Base-by-base conservation (phyloP, 1,140 invertebrate species). In the Augochlora pura region DNA sequence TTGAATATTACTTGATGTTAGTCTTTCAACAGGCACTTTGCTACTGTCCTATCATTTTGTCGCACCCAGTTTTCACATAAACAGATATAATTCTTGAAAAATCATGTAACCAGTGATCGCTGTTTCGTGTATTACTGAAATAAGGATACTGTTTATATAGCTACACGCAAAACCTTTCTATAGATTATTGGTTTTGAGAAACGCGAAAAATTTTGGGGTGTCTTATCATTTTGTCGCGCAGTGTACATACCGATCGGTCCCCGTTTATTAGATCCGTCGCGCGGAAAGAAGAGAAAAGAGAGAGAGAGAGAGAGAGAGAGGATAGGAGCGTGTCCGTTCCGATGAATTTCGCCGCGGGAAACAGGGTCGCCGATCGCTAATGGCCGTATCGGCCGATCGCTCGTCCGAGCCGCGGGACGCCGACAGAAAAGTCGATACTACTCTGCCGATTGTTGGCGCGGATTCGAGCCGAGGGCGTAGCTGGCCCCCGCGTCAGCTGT, bases 381-480 rank as follows among this genome's bases (percentile, higher is more conserved):
- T 82, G 77, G 70, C 57, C 77, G 60, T 75, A 80, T 82, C 81
- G 67, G 59, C 65, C 14, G 77, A 82, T 82, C 76, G 66, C 59
- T 79, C 69, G 69, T 62, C 69, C 39, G 39, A 59, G 62, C 49
- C n/a, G n/a, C n/a, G n/a, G 21, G 12, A 10, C 25, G 39, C 46
- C 60, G 74, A 77, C 74, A 49, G 74, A 77, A 69, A 69, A 77
- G n/a, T 77, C 74, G 64, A 77, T 69, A 49, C 54, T 10, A 25
- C 54, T 18, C 0, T 46, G 42, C 32, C 32, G 57, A 68, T 14
- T 68, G 65, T 60, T 25, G 60, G 60, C 6, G 14, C 54, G 39
- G 38, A 46, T 60, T 46, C 60, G 60, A 70, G 66, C 32, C 60
- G 60, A 70, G 66, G 67, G 75, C 10, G 66, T 42, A 46, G 75